A percentile compares a stretch with the other conserved stretches of the same genome.
Conservation (phyloP, 2,113 vertebrate species). For the Phalacrocorax carbo region DNA sequence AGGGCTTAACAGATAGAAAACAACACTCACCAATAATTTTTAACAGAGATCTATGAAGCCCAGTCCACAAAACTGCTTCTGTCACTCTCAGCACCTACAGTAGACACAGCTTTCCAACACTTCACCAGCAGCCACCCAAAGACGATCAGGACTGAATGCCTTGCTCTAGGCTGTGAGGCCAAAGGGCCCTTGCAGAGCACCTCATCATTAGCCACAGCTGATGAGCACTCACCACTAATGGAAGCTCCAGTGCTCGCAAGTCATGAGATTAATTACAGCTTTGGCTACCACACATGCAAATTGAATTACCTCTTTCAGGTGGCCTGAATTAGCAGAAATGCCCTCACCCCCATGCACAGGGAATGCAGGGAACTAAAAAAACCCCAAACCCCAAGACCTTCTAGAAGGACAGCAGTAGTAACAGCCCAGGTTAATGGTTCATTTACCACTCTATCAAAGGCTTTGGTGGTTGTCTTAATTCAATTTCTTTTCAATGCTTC, state of each 20-base stretch:
- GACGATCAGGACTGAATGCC: fast-evolving
- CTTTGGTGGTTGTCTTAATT: neutral
- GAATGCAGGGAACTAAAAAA: neutral
- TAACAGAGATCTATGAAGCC: neutral
- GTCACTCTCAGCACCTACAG: neutral
- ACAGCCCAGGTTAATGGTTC: neutral
- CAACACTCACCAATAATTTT: neutral
- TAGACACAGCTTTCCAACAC: neutral
- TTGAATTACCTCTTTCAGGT: neutral
- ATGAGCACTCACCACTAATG: neutral
- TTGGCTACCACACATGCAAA: neutral
- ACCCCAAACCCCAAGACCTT: neutral
- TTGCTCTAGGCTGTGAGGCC: fast-evolving
- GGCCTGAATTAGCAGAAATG: neutral
- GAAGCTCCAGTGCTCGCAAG: neutral
- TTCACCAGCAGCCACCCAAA: neutral
- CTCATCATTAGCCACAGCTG: neutral
- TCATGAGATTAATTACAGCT: neutral
- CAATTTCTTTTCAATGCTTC: neutral
- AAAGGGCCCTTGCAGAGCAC: neutral
- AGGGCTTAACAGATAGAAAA: neutral
- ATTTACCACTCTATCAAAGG: neutral
- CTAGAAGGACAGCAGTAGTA: neutral
- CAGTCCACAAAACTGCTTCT: neutral
- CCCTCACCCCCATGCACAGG: neutral